These are phyloP conservation scores for Arctia plantaginis DNA, from an alignment of 2,888 invertebrate species.

Conservation along the genomic window DNA sequence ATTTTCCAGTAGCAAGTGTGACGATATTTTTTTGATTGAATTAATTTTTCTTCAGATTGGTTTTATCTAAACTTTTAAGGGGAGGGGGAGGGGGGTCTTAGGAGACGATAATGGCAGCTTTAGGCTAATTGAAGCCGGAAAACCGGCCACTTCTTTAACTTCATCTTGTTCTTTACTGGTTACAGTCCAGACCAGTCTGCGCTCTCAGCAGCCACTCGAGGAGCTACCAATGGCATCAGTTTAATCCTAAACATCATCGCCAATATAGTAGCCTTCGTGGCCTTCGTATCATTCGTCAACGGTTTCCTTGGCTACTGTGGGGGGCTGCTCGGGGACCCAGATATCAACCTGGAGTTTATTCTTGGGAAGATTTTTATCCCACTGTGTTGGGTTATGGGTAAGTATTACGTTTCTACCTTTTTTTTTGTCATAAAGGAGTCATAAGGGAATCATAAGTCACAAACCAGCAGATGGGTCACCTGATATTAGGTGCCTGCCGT, in stretches of 20 bases:
- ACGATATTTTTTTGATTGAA: too few species aligned
- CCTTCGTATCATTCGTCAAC: slow-evolving; percentile 95
- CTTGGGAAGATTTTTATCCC: slow-evolving; percentile 97
- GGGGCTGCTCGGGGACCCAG: slow-evolving; percentile 89
- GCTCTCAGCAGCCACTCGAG: slow-evolving; percentile 96
- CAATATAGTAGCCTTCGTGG: slow-evolving; percentile 96
- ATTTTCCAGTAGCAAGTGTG: too few species aligned
- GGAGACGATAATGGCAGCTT: too few species aligned
- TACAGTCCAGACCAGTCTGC: slow-evolving; percentile 92
- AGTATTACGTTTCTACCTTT: slow-evolving; percentile 36
- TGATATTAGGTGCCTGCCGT: too few species aligned
- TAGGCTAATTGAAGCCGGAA: too few species aligned
- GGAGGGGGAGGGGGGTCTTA: too few species aligned
- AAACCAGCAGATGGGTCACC: too few species aligned
- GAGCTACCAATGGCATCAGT: slow-evolving; percentile 92
- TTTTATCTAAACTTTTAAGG: too few species aligned
- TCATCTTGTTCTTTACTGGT: neutral
- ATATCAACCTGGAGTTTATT: slow-evolving; percentile 89
- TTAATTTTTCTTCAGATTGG: too few species aligned
- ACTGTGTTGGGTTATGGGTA: slow-evolving; percentile 94
- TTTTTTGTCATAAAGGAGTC: too few species aligned
- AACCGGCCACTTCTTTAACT: slow-evolving; percentile 4
- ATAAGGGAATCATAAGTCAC: too few species aligned
- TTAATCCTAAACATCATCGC: slow-evolving; percentile 95
- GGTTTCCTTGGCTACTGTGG: slow-evolving; percentile 93